These are phyloP conservation scores for Gnathonemus longibarbis DNA, from an alignment of 2,113 vertebrate species.

Conservation along the genomic window DNA sequence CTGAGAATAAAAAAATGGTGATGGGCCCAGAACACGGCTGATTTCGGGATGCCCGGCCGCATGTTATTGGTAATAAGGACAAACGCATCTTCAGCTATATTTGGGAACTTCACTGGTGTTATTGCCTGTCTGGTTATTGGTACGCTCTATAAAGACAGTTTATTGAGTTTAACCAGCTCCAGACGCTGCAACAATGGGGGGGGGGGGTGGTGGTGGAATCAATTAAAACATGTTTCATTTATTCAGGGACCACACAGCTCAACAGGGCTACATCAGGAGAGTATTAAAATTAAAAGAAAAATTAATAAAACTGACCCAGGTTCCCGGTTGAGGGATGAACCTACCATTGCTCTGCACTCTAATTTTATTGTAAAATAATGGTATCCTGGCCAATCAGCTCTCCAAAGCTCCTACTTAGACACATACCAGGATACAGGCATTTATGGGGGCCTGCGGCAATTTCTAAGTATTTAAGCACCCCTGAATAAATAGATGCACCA, in stretches of 20 bases:
- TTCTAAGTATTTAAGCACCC: constrained; percentile 32
- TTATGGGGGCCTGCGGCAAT: constrained; percentile 50
- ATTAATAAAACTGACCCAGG: constrained; percentile 75
- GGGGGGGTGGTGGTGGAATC: background rate
- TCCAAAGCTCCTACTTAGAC: constrained; percentile 64
- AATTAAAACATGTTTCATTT: constrained; percentile 54
- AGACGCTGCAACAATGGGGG: background rate
- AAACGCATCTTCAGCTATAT: background rate
- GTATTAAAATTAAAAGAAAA: constrained; percentile 69
- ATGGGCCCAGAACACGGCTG: background rate
- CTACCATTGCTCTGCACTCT: constrained; percentile 71
- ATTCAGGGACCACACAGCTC: constrained; percentile 71
- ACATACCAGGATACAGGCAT: constrained; percentile 52
- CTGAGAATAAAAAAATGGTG: background rate
- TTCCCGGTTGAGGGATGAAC: constrained; percentile 67
- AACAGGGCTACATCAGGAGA: constrained; percentile 70
- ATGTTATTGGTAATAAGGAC: background rate
- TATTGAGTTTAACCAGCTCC: constrained; percentile 11
- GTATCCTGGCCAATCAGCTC: constrained; percentile 64
- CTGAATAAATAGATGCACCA: background rate
- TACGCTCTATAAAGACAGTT: background rate
- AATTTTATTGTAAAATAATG: constrained; percentile 83
- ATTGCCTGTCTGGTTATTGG: background rate
- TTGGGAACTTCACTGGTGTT: background rate
- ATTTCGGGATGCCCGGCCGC: background rate